A percentile compares a stretch with the other conserved stretches of the same genome.
Conservation (phyloP, 2,797 vertebrate species). For the Pseudochromis fuscus region DNA sequence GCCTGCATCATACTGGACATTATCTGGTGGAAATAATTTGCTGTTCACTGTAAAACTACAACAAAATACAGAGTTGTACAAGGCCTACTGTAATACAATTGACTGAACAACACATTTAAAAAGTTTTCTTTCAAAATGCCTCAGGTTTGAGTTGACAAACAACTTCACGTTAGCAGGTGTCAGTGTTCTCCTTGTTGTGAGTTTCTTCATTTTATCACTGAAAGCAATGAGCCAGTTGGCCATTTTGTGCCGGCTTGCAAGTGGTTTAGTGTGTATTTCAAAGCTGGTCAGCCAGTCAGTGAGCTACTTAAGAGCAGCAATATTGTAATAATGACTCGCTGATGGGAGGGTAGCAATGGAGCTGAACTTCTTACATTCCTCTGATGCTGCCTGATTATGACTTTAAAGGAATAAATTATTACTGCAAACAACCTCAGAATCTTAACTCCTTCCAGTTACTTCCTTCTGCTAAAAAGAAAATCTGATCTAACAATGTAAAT, state of each 20-base stretch:
- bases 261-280: slow-evolving; percentile 93
- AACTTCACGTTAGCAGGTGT: slow-evolving; percentile 84
- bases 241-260: slow-evolving; percentile 90
- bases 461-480: slow-evolving; percentile 10
- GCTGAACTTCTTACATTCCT: slow-evolving; percentile 95
- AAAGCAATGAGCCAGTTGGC: slow-evolving; percentile 94
- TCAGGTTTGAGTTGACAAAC: slow-evolving; percentile 84
- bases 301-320: slow-evolving; percentile 94
- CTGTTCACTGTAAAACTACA: background rate
- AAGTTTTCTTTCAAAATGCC: slow-evolving; percentile 36
- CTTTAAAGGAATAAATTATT: slow-evolving; percentile 91
- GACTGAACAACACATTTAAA: slow-evolving; percentile 8
- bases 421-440: slow-evolving; percentile 74
- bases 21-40: background rate
- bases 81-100: background rate
- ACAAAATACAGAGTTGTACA: background rate
- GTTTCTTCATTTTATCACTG: slow-evolving; percentile 94
- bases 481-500: slow-evolving; percentile 1
- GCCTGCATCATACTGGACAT: background rate
- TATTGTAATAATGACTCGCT: slow-evolving; percentile 96
- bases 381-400: slow-evolving; percentile 91
- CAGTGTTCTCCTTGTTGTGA: slow-evolving; percentile 88
- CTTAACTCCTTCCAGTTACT: slow-evolving; percentile 32
- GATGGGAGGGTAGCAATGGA: slow-evolving; percentile 95
- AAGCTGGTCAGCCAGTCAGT: slow-evolving; percentile 94